Evolutionary conservation across 1,140 invertebrate genomes (phyloP), one percentile per base, ranked within the genome.

Genomic region (Argopecten irradians): DNA sequence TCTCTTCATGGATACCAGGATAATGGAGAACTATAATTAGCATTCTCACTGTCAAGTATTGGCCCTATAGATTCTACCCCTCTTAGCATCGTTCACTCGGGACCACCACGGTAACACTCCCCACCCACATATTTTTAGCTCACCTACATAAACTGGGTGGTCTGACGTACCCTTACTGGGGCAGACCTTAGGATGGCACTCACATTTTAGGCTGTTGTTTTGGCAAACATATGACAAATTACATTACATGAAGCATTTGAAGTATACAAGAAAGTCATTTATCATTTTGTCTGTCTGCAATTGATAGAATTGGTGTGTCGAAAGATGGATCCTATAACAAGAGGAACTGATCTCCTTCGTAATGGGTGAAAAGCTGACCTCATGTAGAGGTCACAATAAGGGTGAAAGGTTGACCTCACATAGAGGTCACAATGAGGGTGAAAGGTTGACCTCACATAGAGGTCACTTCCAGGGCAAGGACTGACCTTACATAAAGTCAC

Each of bases 221-320:
- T 71, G 55, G 55, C 55, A 28, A 71, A 71, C 22, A 71, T 28
- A 71, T 71, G 55, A 71, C 55, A 71, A 71, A 71, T 71, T 71
- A 28, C 55, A 71, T 71, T 71, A 28, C 55, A 71, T 71, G 55
- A n/a, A 71, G 55, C 55, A 71, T 71, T n/a, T 71, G 55, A 71
- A 71, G n/a, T 28, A 71, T 22, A 71, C 55, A 71, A 39, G n/a
- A n/a, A 71, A 71, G 55, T 71, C n/a, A 28, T 71, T 71, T 28
- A 71, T 71, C 55, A 71, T 71, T 71, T 71, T 71, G 19, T 71
- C 55, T 71, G 55, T 71, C n/a, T 71, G 55, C 55, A 71, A 28
- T 22, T 28, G 22, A 28, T 8, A n/a, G 43, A 46, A 46, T 46
- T 16, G 9, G 14, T 3, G 55, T 71, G 55, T 8, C 5, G n/a